Evolutionary conservation across 2,797 vertebrate genomes (phyloP), one percentile per base, ranked within the genome.

Genomic region (Urosaurus nigricauda): DNA sequence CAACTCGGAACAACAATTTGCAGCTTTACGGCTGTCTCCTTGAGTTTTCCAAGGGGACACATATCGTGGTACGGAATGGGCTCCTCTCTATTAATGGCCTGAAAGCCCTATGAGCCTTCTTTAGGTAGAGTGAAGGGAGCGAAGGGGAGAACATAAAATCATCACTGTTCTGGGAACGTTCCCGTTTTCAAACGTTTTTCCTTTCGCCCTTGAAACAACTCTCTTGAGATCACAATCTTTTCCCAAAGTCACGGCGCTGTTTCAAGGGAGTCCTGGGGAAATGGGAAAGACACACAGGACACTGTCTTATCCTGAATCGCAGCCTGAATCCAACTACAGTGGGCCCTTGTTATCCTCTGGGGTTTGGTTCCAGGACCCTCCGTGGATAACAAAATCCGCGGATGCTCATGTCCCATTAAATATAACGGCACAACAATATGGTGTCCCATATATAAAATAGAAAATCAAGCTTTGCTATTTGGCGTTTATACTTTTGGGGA

Each of bases 21-120:
- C 70, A 63, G 83, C 88, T 89, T 85, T 81, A 81, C 43, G 29
- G 78, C 83, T 60, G n/a, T 73, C 83, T 89, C 83, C 53, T 74
- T 74, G 86, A 80, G 40, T 80, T 89, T 85, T 89, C 88, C 83
- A 3, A 81, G 26, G 78, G 84, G 88, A 82, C 53, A 2, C 84
- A 40, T 89, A 86, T 63, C 6, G 70, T 77, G 9, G 56, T 21
- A 60, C 0, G 4, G 79, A 86, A 65, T 17, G 16, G 12, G 26
- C 70, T 85, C 58, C 79, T 47, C 9, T 86, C 84, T 82, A 65
- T 68, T 85, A 86, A 85, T 56, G 70, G n/a, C 84, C 84, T n/a
- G 43, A 74, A 80, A 35, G 51, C 84, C 84, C 84, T 65, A 37
- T 5, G 79, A 81, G 71, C 5, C 35, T 82, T 35, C 56, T 40